Evolutionary conservation across 1,140 invertebrate genomes (phyloP).

Genomic region (Panulirus ornatus): DNA sequence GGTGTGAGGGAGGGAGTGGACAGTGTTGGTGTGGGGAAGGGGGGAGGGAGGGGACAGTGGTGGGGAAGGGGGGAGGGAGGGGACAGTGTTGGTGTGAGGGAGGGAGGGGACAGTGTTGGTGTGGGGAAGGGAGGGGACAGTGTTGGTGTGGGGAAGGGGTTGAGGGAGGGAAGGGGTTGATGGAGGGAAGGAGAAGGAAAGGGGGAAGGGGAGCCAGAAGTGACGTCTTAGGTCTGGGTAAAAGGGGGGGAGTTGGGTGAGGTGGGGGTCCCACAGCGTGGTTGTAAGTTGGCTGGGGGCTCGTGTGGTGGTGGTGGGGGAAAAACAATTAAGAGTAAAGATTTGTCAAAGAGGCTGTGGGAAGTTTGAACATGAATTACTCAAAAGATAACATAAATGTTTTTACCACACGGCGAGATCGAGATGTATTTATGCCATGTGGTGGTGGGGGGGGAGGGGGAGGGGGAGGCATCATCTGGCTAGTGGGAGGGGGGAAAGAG

Average conservation of each 20-base stretch:
- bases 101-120: no score
- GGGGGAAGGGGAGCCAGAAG: not conserved
- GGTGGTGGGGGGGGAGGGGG: not conserved
- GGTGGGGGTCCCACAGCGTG: no score
- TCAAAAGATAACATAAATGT: not conserved
- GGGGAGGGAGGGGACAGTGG: not conserved
- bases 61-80: not conserved
- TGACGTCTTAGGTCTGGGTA: not conserved
- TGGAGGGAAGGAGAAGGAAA: not conserved
- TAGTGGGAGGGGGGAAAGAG: not conserved
- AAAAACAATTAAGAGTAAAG: not conserved
- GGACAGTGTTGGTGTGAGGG: no score
- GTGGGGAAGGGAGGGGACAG: no score
- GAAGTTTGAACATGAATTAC: not conserved
- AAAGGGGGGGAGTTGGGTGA: no score
- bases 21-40: no score
- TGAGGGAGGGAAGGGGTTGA: slow-evolving; percentile 5
- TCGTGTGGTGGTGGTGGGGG: no score
- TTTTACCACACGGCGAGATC: not conserved
- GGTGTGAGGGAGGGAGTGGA: no score
- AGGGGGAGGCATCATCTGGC: not conserved
- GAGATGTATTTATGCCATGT: not conserved
- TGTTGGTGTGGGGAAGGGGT: not conserved
- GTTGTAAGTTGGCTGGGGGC: no score
- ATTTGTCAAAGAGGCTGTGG: slow-evolving; percentile 10